phyloP scores from a whole-genome alignment of 2,113 vertebrate species.

The Maccullochella peelii region DNA sequence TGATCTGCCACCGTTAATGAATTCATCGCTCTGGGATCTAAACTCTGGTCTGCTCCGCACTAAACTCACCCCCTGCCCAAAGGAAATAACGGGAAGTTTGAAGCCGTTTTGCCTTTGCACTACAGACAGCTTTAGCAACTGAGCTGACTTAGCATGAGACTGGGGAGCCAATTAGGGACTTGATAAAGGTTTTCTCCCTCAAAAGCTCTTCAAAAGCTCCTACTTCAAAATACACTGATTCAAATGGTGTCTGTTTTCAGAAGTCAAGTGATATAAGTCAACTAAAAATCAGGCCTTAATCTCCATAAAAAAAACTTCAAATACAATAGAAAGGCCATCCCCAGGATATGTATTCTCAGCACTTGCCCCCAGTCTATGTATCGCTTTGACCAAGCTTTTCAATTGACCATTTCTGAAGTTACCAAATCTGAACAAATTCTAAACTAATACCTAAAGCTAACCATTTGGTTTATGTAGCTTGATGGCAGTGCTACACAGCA shows the following conservation, averaged over 20 bases:
- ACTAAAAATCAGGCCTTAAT: background rate
- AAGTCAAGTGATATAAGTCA: background rate
- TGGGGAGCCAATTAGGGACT: conserved; percentile 37
- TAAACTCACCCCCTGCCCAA: conserved; percentile 21
- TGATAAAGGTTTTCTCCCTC: background rate
- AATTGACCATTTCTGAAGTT: background rate
- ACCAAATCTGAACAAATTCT: background rate
- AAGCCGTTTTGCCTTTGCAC: conserved; percentile 24
- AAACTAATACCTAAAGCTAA: background rate
- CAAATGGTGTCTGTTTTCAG: conserved; percentile 12
- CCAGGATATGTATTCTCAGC: background rate
- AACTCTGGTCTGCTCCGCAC: conserved; percentile 15
- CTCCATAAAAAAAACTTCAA: background rate
- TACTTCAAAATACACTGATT: too few species aligned
- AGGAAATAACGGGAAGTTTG: conserved; percentile 14
- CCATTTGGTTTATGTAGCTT: background rate
- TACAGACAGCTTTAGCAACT: background rate
- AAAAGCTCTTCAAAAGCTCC: conserved; percentile 2
- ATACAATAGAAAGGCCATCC: background rate
- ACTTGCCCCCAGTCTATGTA: background rate
- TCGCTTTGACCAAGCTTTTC: background rate
- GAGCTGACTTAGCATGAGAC: conserved; percentile 1
- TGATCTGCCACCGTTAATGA: conserved; percentile 39
- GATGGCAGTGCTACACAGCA: background rate
- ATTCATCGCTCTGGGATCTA: conserved; percentile 31